Conservation (phyloP, 2,888 invertebrate genomes). For the Leptopilina myrica region DNA sequence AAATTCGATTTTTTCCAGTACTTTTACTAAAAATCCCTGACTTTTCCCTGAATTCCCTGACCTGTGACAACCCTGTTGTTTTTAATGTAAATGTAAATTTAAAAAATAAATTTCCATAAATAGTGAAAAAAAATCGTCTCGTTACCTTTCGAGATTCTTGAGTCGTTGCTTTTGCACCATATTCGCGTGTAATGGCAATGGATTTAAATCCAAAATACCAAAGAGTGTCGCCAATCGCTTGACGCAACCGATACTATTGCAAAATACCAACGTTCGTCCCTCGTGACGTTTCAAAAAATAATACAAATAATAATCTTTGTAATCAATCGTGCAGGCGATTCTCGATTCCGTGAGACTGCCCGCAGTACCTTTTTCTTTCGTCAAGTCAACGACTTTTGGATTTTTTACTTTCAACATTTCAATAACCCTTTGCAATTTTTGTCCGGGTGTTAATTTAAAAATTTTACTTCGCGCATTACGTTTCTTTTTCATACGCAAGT, state of each 20-base stretch:
- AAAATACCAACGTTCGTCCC: slow-evolving; percentile 95
- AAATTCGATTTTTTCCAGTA: background rate
- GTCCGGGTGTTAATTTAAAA: slow-evolving; percentile 83
- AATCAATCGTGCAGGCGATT: slow-evolving; percentile 86
- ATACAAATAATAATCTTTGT: slow-evolving; percentile 95
- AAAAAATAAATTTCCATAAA: background rate
- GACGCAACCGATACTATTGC: slow-evolving; percentile 95
- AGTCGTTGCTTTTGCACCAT: slow-evolving; percentile 97
- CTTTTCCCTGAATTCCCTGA: too few species aligned
- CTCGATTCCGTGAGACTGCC: slow-evolving; percentile 90
- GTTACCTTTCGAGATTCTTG: slow-evolving; percentile 91
- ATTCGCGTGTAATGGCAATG: slow-evolving; percentile 88
- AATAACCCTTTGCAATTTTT: slow-evolving; percentile 88
- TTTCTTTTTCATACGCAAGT: slow-evolving; percentile 81
- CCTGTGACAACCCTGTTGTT: too few species aligned
- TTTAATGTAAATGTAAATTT: too few species aligned
- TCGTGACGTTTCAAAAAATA: slow-evolving; percentile 91
- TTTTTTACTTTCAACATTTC: slow-evolving; percentile 90
- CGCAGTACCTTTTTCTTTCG: slow-evolving; percentile 88
- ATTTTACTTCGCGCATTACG: slow-evolving; percentile 77
- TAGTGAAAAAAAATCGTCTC: background rate
- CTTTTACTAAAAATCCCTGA: background rate
- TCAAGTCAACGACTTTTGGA: slow-evolving; percentile 96
- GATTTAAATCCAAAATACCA: slow-evolving; percentile 83
- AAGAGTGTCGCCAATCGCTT: slow-evolving; percentile 86